A percentile compares a stretch with the other conserved stretches of the same genome.
phyloP scores from a whole-genome alignment of 2,113 vertebrate genomes.

The Scomber scombrus region DNA sequence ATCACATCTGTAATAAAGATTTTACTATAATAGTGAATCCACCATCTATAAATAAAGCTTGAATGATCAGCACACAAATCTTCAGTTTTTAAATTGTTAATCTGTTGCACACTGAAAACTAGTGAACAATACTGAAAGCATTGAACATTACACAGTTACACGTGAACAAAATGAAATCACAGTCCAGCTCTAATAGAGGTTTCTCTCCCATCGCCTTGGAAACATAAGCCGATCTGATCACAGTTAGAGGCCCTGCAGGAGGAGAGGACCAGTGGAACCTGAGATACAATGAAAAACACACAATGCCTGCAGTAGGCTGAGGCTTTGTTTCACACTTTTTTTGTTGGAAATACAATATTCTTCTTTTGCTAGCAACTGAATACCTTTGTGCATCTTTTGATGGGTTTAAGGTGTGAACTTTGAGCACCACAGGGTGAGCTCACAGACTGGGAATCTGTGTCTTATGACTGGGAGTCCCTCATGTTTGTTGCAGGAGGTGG shows the following conservation, averaged over 20 bases:
- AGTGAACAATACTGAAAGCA: not conserved
- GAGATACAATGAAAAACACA: slow-evolving; percentile 66
- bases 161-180: not conserved
- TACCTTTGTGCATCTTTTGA: slow-evolving; percentile 1
- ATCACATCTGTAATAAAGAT: no score
- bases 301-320: slow-evolving; percentile 15
- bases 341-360: slow-evolving; percentile 15
- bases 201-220: slow-evolving; percentile 35
- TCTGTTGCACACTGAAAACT: not conserved
- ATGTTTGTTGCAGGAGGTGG: not conserved
- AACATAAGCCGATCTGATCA: slow-evolving; percentile 43
- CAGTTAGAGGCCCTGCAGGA: slow-evolving; percentile 50
- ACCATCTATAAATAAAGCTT: not conserved
- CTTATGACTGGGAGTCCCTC: not conserved
- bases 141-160: not conserved
- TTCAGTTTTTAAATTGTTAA: not conserved
- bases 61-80: not conserved
- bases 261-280: slow-evolving; percentile 28
- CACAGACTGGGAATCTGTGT: not conserved
- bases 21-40: no score
- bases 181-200: not conserved
- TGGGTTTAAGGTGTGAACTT: not conserved
- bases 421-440: not conserved
- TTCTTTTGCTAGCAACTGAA: slow-evolving; percentile 9
- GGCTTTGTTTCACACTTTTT: slow-evolving; percentile 38